These are phyloP conservation scores for Paguma larvata DNA, from an alignment of 2,797 vertebrate genomes.

Conservation along the genomic window DNA sequence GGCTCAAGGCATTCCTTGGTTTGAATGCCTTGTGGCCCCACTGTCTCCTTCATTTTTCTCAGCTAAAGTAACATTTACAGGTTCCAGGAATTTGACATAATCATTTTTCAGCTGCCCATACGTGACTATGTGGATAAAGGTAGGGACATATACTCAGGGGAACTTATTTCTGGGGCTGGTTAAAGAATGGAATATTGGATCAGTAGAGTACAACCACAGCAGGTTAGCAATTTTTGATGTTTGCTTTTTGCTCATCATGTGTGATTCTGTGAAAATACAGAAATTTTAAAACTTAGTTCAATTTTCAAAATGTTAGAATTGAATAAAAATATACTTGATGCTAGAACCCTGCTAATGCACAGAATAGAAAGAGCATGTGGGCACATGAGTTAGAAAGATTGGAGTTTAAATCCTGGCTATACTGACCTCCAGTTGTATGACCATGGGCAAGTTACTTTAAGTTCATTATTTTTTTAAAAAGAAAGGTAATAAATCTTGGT, in stretches of 20 bases:
- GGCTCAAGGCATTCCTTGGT: neutral
- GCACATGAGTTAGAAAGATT: neutral
- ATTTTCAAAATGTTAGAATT: neutral
- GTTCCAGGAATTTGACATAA: neutral
- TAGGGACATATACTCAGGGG: neutral
- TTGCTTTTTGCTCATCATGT: neutral
- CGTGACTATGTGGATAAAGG: neutral
- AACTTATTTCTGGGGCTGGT: neutral
- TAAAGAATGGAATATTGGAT: neutral
- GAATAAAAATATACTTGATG: neutral
- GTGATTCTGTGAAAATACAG: neutral
- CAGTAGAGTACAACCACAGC: neutral
- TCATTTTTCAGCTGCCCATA: neutral
- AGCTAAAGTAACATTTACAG: neutral
- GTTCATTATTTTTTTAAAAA: neutral
- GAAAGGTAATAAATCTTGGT: neutral
- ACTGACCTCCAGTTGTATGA: neutral
- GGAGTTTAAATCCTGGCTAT: neutral
- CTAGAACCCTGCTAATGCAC: neutral
- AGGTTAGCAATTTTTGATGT: neutral
- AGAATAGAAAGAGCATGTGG: neutral
- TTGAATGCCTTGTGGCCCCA: neutral
- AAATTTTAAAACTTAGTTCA: neutral
- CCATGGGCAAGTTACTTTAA: neutral
- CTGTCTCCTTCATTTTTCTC: neutral